These are phyloP conservation scores for Engraulis encrasicolus DNA, from an alignment of 2,113 vertebrate genomes.

Conservation along the genomic window DNA sequence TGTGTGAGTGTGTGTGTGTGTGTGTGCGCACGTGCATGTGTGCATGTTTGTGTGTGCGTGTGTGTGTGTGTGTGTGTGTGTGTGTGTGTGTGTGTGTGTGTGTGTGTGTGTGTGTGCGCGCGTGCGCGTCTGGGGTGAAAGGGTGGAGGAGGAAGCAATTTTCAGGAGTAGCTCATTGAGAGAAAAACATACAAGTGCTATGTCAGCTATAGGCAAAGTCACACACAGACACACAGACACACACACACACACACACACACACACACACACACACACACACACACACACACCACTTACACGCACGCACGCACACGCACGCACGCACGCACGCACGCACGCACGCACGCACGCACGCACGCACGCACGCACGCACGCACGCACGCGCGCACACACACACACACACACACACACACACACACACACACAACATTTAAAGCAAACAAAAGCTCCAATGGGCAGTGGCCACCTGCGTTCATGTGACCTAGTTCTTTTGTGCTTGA, in stretches of 20 bases:
- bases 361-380: neutral
- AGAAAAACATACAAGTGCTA: neutral
- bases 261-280: neutral
- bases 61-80: no score
- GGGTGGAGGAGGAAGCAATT: neutral
- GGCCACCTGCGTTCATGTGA: slow-evolving; percentile 55
- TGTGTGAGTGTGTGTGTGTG: neutral
- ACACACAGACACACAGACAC: slow-evolving; percentile 2
- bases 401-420: slow-evolving; percentile 6
- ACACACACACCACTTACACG: no score
- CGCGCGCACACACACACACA: neutral
- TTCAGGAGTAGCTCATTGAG: neutral
- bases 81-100: no score
- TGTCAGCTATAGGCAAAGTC: neutral
- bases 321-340: neutral
- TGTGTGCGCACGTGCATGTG: no score
- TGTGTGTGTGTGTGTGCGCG: no score
- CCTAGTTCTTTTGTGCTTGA: slow-evolving; percentile 55
- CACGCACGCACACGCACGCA: neutral
- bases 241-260: neutral
- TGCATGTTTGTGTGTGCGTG: no score
- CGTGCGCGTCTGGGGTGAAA: neutral
- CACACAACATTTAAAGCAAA: slow-evolving; percentile 61
- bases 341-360: neutral
- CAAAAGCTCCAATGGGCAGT: slow-evolving; percentile 56